These are phyloP conservation scores for Acrocephalus scirpaceus DNA, from an alignment of 2,797 vertebrate species.

Conservation along the genomic window DNA sequence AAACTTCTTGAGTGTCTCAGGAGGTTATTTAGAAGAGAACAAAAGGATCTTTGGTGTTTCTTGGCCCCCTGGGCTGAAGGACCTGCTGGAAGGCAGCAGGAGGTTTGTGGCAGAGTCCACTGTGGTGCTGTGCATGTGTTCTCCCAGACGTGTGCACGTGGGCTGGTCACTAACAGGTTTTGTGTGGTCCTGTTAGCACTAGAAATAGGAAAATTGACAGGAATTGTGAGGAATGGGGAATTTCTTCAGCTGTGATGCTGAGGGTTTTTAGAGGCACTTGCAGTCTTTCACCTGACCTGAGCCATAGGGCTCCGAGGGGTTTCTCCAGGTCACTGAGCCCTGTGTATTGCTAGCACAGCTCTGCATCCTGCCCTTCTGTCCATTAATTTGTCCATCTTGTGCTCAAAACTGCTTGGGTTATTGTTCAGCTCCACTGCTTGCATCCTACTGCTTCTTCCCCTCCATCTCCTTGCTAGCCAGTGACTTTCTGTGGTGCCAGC, in stretches of 20 bases:
- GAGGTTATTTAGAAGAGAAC: neutral
- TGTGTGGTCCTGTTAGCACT: neutral
- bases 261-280: neutral
- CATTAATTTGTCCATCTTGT: conserved; percentile 8
- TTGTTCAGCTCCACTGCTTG: neutral
- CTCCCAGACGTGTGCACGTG: rapidly evolving
- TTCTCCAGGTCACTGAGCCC: conserved; percentile 8
- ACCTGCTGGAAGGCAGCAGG: rapidly evolving
- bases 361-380: neutral
- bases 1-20: neutral
- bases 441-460: neutral
- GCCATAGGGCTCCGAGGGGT: neutral
- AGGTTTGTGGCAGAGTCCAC: neutral
- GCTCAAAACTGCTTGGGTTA: neutral
- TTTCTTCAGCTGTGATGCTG: neutral
- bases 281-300: neutral
- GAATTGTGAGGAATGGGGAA: neutral
- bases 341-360: neutral
- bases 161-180: neutral
- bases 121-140: neutral
- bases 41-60: neutral
- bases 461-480: neutral
- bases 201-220: neutral
- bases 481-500: neutral
- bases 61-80: neutral